Conservation (phyloP, 2,888 invertebrate genomes). For the Synergus gifuensis region DNA sequence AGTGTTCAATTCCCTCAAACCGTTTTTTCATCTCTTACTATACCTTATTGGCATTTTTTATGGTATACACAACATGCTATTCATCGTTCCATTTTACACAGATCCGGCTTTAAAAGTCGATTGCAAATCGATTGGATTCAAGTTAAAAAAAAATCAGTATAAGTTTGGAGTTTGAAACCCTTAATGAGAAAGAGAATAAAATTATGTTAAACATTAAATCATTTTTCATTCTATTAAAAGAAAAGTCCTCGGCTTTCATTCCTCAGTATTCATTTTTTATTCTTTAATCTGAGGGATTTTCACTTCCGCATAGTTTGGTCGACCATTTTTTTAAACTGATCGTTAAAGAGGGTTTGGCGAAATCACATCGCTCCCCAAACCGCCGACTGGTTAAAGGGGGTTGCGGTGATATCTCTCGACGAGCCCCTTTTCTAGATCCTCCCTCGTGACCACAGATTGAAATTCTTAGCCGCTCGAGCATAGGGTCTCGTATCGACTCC, state of each 20-base stretch:
- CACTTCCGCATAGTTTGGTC: not conserved
- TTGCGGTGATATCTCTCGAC: conserved; percentile 62
- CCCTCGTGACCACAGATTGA: conserved; percentile 76
- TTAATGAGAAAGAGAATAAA: too few relatives aligned
- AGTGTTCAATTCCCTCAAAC: conserved; percentile 49
- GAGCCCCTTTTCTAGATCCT: conserved; percentile 62
- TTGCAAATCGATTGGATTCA: not conserved
- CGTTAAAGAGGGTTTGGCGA: conserved; percentile 59
- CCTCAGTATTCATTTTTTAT: not conserved
- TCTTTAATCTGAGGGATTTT: conserved; percentile 35
- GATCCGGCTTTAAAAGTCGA: not conserved
- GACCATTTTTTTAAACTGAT: conserved; percentile 28
- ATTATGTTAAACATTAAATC: not conserved
- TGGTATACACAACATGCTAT: not conserved
- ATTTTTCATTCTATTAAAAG: not conserved
- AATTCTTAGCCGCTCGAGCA: conserved; percentile 70
- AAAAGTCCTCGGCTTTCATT: not conserved
- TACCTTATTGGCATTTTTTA: conserved; percentile 11
- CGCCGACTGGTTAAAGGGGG: conserved; percentile 60
- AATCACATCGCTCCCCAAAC: conserved; percentile 69
- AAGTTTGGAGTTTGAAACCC: too few relatives aligned
- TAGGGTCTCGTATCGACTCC: conserved; percentile 63
- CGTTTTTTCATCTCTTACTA: conserved; percentile 8
- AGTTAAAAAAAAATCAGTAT: too few relatives aligned
- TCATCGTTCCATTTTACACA: not conserved